A percentile compares a stretch with the other conserved stretches of the same genome.
Evolutionary conservation across 2,888 invertebrate genomes (phyloP).

Genomic region (Metacarcinus magister): DNA sequence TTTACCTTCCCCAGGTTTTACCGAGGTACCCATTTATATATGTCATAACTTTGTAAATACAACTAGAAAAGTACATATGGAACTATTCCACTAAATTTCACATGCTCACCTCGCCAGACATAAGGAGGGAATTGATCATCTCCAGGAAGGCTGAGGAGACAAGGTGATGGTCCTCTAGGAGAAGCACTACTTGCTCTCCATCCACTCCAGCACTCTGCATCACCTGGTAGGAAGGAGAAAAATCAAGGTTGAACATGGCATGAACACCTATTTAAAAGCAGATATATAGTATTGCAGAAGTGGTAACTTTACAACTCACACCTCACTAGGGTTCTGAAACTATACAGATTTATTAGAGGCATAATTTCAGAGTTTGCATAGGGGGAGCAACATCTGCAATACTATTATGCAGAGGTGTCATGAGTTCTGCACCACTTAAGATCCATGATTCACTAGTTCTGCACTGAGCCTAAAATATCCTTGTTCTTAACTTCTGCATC

Average conservation of each 20-base stretch:
- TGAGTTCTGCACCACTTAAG: too few relatives aligned
- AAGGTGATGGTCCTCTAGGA: slow-evolving; percentile 92
- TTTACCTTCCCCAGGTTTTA: too few relatives aligned
- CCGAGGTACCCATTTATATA: too few relatives aligned
- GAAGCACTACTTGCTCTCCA: slow-evolving; percentile 90
- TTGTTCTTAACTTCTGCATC: too few relatives aligned
- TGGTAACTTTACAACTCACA: not conserved
- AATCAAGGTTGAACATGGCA: not conserved
- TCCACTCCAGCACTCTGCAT: slow-evolving; percentile 92
- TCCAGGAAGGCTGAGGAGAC: slow-evolving; percentile 89
- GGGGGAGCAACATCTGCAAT: too few relatives aligned
- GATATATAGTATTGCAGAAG: not conserved
- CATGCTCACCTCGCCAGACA: slow-evolving; percentile 89
- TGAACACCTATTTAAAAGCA: not conserved
- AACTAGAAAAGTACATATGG: too few relatives aligned
- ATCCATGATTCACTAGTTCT: too few relatives aligned
- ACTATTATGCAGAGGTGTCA: too few relatives aligned
- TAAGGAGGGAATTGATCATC: slow-evolving; percentile 90
- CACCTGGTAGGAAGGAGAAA: slow-evolving; percentile 85
- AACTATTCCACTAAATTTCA: not conserved
- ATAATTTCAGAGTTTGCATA: too few relatives aligned
- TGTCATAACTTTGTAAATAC: too few relatives aligned
- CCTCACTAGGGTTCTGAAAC: not conserved
- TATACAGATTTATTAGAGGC: too few relatives aligned
- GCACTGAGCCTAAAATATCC: too few relatives aligned